A percentile compares a stretch with the other conserved stretches of the same genome.
Evolutionary conservation across 2,888 invertebrate species (phyloP).

Genomic region (Axea sp.): DNA sequence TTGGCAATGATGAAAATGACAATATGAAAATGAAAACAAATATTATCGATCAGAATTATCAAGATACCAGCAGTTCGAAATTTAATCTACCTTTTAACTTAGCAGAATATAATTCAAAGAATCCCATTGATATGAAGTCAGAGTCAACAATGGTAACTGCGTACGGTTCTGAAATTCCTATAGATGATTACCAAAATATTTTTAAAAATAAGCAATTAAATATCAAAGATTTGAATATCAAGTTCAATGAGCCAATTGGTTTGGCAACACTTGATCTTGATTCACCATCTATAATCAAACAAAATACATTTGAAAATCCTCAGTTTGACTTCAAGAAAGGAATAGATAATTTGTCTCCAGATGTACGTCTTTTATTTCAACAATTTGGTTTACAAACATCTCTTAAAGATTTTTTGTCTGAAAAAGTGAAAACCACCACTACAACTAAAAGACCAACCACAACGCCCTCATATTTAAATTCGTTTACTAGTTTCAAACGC

Average conservation of each 20-base stretch:
- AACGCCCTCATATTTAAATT: slow-evolving; percentile 70
- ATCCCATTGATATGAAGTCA: not conserved
- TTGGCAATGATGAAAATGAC: slow-evolving; percentile 3
- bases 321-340: slow-evolving; percentile 68
- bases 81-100: slow-evolving; percentile 31
- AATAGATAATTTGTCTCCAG: slow-evolving; percentile 74
- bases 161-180: slow-evolving; percentile 6
- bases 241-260: slow-evolving; percentile 45
- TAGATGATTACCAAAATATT: slow-evolving; percentile 31
- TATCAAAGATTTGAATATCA: slow-evolving; percentile 20
- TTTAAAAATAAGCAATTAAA: slow-evolving; percentile 26
- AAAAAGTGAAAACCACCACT: slow-evolving; percentile 18
- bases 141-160: not conserved
- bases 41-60: slow-evolving; percentile 13
- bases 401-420: slow-evolving; percentile 35
- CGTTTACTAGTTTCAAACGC: slow-evolving; percentile 77
- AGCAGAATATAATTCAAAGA: not conserved
- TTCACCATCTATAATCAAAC: slow-evolving; percentile 63
- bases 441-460: slow-evolving; percentile 65
- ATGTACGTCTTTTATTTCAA: slow-evolving; percentile 74
- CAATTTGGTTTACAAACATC: slow-evolving; percentile 73
- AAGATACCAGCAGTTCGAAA: slow-evolving; percentile 18
- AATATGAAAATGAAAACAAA: slow-evolving; percentile 33
- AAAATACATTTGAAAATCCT: slow-evolving; percentile 69
- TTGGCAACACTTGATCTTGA: slow-evolving; percentile 52